A percentile compares a stretch with the other conserved stretches of the same genome.
phyloP scores from a whole-genome alignment of 2,797 vertebrate genomes.

The Rallus crepitans region DNA sequence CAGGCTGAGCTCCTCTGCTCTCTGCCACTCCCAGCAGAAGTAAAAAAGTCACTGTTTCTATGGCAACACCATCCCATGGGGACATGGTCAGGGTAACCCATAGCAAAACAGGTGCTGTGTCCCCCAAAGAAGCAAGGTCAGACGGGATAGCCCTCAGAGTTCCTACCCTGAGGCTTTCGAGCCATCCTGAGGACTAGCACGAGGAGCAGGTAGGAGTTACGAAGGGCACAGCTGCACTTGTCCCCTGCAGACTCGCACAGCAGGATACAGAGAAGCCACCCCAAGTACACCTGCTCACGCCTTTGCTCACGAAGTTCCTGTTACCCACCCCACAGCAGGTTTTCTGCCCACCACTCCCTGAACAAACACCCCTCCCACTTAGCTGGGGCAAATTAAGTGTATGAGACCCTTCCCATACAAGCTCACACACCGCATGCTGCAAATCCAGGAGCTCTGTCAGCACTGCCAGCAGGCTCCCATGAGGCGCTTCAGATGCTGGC shows the following conservation, averaged over 20 bases:
- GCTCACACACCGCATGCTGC: not conserved
- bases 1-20: not conserved
- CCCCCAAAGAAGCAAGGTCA: not conserved
- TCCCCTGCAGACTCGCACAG: accelerated
- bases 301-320: not conserved
- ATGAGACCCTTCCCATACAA: not conserved
- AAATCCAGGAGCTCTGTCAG: not conserved
- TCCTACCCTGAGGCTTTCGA: not conserved
- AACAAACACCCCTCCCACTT: not conserved
- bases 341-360: not conserved
- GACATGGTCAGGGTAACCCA: not conserved
- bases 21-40: not conserved
- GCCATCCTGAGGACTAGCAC: not conserved
- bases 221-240: accelerated
- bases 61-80: not conserved
- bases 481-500: not conserved
- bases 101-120: accelerated
- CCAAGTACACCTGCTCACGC: accelerated
- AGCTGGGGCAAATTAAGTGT: not conserved
- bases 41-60: not conserved
- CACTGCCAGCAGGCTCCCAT: not conserved
- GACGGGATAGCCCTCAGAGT: not conserved
- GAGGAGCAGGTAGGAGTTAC: not conserved
- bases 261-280: not conserved
- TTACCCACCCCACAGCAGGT: not conserved